Evolutionary conservation across 2,113 vertebrate species (phyloP), one percentile per base, ranked within the genome.

Genomic region (Albula glossodonta): DNA sequence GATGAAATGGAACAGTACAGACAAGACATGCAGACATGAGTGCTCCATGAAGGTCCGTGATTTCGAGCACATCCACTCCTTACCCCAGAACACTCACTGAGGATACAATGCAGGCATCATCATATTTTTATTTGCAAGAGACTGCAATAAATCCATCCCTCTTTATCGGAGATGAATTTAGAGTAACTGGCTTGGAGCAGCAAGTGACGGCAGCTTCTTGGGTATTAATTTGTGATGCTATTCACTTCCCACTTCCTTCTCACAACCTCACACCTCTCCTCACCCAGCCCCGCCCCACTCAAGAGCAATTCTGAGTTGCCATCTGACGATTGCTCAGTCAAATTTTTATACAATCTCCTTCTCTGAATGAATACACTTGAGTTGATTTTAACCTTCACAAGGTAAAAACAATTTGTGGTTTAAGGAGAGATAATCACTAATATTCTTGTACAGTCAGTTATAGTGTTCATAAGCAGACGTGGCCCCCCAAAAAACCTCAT

Each of bases 331-430:
- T 3, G 2, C 63, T 60, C 49, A 19, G 31, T 50, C 13, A 31
- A 2, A 52, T 12, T 84, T 78, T 84, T 51, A 0, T 25, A n/a
- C 78, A 10, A 84, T 51, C 49, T 53, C 6, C 31, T 19, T 48
- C 66, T 50, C 70, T 49, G 41, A 15, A 6, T 41, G 56, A 51
- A 78, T 17, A 41, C 10, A 5, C 70, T 12, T 1, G 25, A 84
- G 63, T 78, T 66, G 49, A 84, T 78, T n/a, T 84, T 52, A 78
- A 74, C 83, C 63, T 84, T 51, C 17, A 84, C 66, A 53, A 56
- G 31, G 31, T 41, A 41, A 41, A 41, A 41, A 41, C 31, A 53
- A 8, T 41, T 3, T 41, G 56, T n/a, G 5, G 51, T 17, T 81
- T 9, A 11, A 50, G n/a, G 15, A 15, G 11, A 63, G 22, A 63